Conservation (phyloP, 2,888 invertebrate genomes). For the Ennomos erosarius region DNA sequence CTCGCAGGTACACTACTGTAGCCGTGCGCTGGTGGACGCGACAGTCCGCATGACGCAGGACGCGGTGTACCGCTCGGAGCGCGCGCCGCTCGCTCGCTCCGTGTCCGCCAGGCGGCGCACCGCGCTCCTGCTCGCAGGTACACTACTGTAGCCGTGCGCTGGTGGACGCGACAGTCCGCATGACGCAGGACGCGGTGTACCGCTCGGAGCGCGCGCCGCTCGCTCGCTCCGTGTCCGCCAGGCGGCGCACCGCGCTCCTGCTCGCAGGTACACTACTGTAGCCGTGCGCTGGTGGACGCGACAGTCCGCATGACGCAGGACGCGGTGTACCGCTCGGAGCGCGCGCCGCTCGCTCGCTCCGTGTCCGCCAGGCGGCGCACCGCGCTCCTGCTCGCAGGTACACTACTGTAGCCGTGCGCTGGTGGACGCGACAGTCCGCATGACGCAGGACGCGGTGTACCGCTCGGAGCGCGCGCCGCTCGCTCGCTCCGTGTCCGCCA, state of each 20-base stretch:
- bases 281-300: no score
- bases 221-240: constrained; percentile 61
- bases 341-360: constrained; percentile 60
- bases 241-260: constrained; percentile 67
- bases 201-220: constrained; percentile 65
- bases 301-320: constrained; percentile 62
- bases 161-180: no score
- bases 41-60: constrained; percentile 62
- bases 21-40: no score
- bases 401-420: no score
- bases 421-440: no score
- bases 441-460: constrained; percentile 70
- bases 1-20: constrained; percentile 60
- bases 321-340: constrained; percentile 71
- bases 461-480: constrained; percentile 65
- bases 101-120: constrained; percentile 68
- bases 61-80: constrained; percentile 71
- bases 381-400: constrained; percentile 69
- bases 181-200: constrained; percentile 70
- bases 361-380: constrained; percentile 68
- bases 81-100: constrained; percentile 60
- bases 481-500: constrained; percentile 61
- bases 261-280: constrained; percentile 70
- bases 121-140: constrained; percentile 69
- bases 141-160: no score